Conservation (phyloP, 92 coral and sea anemone species). For the Epizoanthus illoricatus region DNA sequence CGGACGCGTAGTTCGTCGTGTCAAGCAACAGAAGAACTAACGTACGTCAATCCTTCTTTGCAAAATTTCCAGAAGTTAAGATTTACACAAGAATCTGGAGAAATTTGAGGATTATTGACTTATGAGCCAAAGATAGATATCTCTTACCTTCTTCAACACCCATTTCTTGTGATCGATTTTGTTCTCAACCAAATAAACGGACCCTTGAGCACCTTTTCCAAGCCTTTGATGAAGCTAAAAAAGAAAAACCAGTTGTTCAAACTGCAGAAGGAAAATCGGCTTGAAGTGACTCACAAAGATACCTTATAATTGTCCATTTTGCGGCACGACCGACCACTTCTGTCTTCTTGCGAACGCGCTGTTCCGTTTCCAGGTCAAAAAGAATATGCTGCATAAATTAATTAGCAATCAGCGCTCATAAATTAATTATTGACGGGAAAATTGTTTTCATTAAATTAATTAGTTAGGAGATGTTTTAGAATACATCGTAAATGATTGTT, state of each 20-base stretch:
- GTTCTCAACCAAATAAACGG: slow-evolving; percentile 90
- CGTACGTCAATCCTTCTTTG: not conserved
- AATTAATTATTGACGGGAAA: slow-evolving; percentile 5
- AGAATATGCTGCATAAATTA: slow-evolving; percentile 38
- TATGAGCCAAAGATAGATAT: not conserved
- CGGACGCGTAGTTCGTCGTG: not conserved
- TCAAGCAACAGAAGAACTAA: not conserved
- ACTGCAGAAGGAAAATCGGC: not conserved
- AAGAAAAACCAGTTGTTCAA: not conserved
- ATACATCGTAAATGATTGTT: too few relatives aligned
- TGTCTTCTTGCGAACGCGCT: not conserved
- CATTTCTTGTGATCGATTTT: slow-evolving; percentile 75
- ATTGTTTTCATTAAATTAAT: too few relatives aligned
- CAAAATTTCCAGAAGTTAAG: not conserved
- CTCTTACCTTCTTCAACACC: slow-evolving; percentile 88
- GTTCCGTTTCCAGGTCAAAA: slow-evolving; percentile 40
- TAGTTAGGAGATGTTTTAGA: too few relatives aligned
- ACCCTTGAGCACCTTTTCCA: slow-evolving; percentile 98
- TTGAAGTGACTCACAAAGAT: not conserved
- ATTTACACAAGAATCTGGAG: not conserved
- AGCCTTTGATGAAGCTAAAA: slow-evolving; percentile 90
- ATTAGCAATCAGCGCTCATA: slow-evolving; percentile 10
- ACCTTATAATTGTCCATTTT: slow-evolving; percentile 40
- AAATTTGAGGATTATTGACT: not conserved
- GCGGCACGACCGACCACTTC: not conserved